phyloP scores from a whole-genome alignment of 2,797 vertebrate genomes.

The Urophycis tenuis region DNA sequence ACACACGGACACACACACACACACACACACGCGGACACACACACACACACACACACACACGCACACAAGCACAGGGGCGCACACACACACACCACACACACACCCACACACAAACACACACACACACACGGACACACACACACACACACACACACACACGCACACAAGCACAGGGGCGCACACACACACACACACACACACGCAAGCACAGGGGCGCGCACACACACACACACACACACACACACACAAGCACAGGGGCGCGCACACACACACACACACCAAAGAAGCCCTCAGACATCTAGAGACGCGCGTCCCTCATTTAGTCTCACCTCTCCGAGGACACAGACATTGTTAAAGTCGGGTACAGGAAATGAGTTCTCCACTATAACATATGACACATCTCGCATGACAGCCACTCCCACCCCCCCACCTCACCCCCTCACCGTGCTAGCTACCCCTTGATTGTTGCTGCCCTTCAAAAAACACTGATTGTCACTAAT shows the following conservation, averaged over 20 bases:
- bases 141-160: conserved; percentile 5
- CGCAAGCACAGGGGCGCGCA: not conserved
- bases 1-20: not conserved
- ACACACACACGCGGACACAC: not conserved
- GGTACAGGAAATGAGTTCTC: conserved; percentile 55
- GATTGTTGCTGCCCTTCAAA: conserved; percentile 55
- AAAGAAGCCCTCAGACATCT: conserved; percentile 5
- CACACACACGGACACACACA: conserved; percentile 12
- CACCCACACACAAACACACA: not conserved
- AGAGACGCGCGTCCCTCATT: conserved; percentile 41
- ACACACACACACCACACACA: not conserved
- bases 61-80: no score
- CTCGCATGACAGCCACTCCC: conserved; percentile 36
- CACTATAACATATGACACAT: conserved; percentile 48
- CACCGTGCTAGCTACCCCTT: not conserved
- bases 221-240: not conserved
- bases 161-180: not conserved
- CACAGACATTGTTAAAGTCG: conserved; percentile 57
- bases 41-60: conserved; percentile 1
- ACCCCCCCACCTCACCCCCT: conserved; percentile 22
- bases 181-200: conserved; percentile 17
- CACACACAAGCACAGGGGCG: conserved; percentile 20
- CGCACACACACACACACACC: not conserved
- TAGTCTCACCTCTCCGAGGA: conserved; percentile 62
- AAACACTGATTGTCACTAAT: conserved; percentile 56